These are phyloP conservation scores for Malurus alboscapulatus DNA, from an alignment of 2,113 vertebrate genomes.

Conservation along the genomic window DNA sequence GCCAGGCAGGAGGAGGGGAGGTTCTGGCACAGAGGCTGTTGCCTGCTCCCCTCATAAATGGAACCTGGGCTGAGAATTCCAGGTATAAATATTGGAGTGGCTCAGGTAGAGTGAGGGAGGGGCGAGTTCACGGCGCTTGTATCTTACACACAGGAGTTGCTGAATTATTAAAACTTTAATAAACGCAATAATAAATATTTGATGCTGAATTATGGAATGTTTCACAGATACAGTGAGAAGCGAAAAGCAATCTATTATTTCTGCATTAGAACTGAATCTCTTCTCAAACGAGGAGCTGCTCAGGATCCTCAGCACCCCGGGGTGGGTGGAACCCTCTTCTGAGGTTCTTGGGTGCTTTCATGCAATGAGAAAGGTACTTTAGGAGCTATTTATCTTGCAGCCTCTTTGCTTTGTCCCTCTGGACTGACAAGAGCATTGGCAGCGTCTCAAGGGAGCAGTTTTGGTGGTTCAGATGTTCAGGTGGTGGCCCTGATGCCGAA, in stretches of 20 bases:
- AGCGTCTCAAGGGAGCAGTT: not conserved
- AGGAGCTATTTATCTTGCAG: not conserved
- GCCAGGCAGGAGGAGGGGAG: not conserved
- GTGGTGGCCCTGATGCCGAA: not conserved
- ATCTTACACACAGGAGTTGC: constrained; percentile 47
- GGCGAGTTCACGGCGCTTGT: constrained; percentile 42
- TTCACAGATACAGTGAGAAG: constrained; percentile 72
- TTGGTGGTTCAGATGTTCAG: not conserved
- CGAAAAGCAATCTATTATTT: constrained; percentile 65
- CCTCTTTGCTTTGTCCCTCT: not conserved
- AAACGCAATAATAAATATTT: constrained; percentile 83
- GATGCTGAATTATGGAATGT: constrained; percentile 78
- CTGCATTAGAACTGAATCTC: constrained; percentile 63
- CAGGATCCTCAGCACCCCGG: rapidly evolving
- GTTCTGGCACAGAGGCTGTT: not conserved
- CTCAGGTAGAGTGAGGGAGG: constrained; percentile 58
- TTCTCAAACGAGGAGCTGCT: constrained; percentile 21
- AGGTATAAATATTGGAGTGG: constrained; percentile 72
- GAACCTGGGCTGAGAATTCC: constrained; percentile 37
- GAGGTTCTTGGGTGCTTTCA: not conserved
- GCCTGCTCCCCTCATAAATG: constrained; percentile 5
- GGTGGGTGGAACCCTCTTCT: not conserved
- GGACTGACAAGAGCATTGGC: not conserved
- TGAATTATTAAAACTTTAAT: constrained; percentile 85
- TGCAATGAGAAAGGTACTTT: not conserved